Percentiles rank a stretch among this genome's conserved stretches.
Conservation (phyloP, 2,888 invertebrate genomes). For the Eurytoma californica region DNA sequence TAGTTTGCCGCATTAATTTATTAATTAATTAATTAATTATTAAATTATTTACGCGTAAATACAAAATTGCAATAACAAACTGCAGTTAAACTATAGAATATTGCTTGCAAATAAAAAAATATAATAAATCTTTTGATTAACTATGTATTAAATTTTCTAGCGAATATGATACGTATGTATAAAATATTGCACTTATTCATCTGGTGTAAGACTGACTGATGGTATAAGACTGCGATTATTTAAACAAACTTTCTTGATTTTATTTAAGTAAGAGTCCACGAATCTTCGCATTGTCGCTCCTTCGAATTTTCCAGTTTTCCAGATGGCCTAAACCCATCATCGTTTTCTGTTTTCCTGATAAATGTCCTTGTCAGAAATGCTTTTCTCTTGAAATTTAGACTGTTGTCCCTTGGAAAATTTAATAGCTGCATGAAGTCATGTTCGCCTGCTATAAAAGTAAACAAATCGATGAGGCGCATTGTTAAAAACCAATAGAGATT, state of each 20-base stretch:
- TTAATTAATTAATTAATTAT: neutral
- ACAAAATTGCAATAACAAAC: neutral
- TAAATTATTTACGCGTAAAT: neutral
- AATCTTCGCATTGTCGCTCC: neutral
- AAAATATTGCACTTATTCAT: no score
- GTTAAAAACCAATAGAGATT: conserved; percentile 5
- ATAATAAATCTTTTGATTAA: no score
- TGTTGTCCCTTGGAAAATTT: conserved; percentile 19
- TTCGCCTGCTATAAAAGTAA: conserved; percentile 42
- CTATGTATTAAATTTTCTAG: no score
- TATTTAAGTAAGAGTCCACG: no score
- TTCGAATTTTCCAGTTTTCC: conserved; percentile 15
- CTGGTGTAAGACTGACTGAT: no score
- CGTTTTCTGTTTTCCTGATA: conserved; percentile 54
- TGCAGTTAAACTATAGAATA: neutral
- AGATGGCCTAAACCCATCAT: conserved; percentile 6
- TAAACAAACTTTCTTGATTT: no score
- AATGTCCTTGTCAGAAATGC: conserved; percentile 55
- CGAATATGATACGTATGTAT: no score
- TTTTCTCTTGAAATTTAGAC: conserved; percentile 33
- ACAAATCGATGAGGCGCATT: conserved; percentile 35
- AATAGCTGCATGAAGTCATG: neutral
- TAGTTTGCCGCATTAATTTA: neutral
- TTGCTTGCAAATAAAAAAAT: neutral
- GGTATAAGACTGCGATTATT: no score